Evolutionary conservation across 2,888 invertebrate species (phyloP).

Genomic region (Caenorhabditis drosophilae): DNA sequence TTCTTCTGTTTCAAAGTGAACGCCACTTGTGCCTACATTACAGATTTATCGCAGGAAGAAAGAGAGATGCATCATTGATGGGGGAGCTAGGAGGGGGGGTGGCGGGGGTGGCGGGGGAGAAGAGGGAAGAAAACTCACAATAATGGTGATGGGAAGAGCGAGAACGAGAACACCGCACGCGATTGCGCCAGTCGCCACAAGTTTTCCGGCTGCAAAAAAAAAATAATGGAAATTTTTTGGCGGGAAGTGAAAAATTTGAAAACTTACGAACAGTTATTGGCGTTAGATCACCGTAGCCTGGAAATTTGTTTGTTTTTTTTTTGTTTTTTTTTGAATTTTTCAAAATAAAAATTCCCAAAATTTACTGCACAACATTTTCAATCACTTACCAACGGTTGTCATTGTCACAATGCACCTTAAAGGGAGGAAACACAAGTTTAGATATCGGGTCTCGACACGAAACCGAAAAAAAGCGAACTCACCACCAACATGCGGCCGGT

Average conservation of each 20-base stretch:
- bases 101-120: too few species aligned
- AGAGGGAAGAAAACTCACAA: conserved; percentile 47
- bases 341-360: too few species aligned
- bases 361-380: conserved; percentile 1
- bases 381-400: conserved; percentile 57
- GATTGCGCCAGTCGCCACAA: conserved; percentile 62
- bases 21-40: conserved; percentile 55
- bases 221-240: neutral
- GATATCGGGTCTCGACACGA: neutral
- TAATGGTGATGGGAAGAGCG: conserved; percentile 55
- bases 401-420: conserved; percentile 61
- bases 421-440: neutral
- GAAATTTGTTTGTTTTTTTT: conserved; percentile 12
- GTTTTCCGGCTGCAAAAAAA: conserved; percentile 55
- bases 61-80: conserved; percentile 3
- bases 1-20: conserved; percentile 46
- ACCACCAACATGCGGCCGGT: conserved; percentile 66
- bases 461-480: conserved; percentile 3
- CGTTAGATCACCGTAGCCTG: conserved; percentile 60
- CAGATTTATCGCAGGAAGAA: conserved; percentile 3
- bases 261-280: conserved; percentile 60
- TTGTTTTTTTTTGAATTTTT: too few species aligned
- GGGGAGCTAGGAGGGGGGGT: too few species aligned
- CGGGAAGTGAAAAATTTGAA: neutral
- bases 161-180: conserved; percentile 54